Evolutionary conservation across 1,140 invertebrate genomes (phyloP).

Genomic region (Heliothis subflexa): DNA sequence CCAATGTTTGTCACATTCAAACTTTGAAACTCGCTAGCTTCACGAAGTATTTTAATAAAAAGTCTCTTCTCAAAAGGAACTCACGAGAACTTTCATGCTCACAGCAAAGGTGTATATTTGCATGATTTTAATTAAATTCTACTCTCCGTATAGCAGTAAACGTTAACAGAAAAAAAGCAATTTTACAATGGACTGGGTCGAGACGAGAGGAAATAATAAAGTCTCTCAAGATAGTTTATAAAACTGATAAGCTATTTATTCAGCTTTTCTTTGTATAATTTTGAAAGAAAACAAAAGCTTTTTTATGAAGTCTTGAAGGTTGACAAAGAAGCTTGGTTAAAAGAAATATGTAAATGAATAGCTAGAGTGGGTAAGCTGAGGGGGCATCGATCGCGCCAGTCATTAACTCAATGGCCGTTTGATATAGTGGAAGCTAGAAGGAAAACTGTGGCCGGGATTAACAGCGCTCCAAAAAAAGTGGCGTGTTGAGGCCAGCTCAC

Average conservation of each 20-base stretch:
- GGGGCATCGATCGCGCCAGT: constrained; percentile 31
- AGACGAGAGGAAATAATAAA: constrained; percentile 30
- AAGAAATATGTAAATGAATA: constrained; percentile 39
- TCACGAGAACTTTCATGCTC: constrained; percentile 57
- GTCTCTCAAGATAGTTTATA: constrained; percentile 30
- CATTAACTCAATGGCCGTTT: constrained; percentile 47
- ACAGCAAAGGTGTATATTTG: constrained; percentile 66
- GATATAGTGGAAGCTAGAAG: constrained; percentile 34
- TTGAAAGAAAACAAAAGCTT: constrained; percentile 8
- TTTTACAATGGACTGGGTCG: constrained; percentile 51
- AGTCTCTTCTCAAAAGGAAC: constrained; percentile 57
- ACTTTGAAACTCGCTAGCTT: constrained; percentile 22
- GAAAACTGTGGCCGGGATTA: constrained; percentile 33
- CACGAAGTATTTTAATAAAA: constrained; percentile 58
- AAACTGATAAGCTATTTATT: constrained; percentile 27
- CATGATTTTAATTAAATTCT: constrained; percentile 74
- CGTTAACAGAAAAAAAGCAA: constrained; percentile 55
- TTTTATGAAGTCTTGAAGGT: constrained; percentile 2
- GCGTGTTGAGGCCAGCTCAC: constrained; percentile 3
- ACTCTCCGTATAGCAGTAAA: constrained; percentile 59
- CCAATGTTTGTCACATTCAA: constrained; percentile 55
- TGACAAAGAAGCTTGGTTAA: constrained; percentile 21
- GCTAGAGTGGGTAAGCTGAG: constrained; percentile 14
- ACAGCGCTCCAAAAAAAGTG: constrained; percentile 22
- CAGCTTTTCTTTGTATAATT: constrained; percentile 20